phyloP scores from a whole-genome alignment of 1,140 invertebrate species.

The Orius insidiosus region DNA sequence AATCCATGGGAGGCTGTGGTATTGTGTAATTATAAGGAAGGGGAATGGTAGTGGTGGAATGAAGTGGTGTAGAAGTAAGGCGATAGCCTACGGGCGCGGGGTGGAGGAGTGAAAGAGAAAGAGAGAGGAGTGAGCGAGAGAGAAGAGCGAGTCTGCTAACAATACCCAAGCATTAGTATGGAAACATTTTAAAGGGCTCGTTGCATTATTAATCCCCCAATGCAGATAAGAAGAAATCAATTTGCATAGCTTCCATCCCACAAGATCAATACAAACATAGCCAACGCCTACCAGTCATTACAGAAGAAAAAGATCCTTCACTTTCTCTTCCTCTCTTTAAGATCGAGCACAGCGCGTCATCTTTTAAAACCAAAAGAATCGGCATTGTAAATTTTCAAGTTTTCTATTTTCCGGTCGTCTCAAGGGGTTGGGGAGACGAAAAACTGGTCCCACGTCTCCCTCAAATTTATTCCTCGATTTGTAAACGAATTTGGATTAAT shows the following conservation, averaged over 20 bases:
- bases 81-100: not conserved
- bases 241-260: constrained; percentile 4
- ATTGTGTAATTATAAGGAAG: not conserved
- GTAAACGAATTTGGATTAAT: no score
- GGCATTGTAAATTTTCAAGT: no score
- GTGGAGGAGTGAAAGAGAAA: constrained; percentile 1
- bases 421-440: no score
- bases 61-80: not conserved
- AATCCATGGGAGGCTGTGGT: not conserved
- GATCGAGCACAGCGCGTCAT: no score
- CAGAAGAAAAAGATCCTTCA: no score
- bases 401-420: no score
- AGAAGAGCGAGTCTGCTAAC: constrained; percentile 5
- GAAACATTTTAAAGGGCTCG: constrained; percentile 7
- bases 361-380: no score
- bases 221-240: constrained; percentile 9
- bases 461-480: no score
- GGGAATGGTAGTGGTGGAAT: not conserved
- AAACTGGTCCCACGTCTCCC: no score
- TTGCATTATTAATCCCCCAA: constrained; percentile 9
- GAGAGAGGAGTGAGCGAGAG: constrained; percentile 3
- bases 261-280: no score
- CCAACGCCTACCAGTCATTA: no score
- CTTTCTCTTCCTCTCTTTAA: no score
- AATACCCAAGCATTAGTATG: constrained; percentile 7